Evolutionary conservation across 2,888 invertebrate genomes (phyloP), one percentile per base, ranked within the genome.

Genomic region (Apamea anceps): DNA sequence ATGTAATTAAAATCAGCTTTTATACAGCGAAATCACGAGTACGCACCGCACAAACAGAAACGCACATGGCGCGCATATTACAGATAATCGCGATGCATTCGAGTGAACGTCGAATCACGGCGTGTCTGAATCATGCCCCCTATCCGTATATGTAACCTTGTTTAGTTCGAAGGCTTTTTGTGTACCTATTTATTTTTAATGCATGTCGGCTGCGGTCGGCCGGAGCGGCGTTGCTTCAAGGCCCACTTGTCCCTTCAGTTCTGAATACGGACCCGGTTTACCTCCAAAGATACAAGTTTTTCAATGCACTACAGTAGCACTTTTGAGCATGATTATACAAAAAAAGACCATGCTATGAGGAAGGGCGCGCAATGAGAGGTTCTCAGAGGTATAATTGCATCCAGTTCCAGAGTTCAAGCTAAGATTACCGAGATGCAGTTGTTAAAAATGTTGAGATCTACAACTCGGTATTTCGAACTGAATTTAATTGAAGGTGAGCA

Each of bases 221-320:
- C 90, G 84, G 84, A 87, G 90, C 89, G 79, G 84, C 88, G 87
- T 92, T 89, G 87, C 90, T 91, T 94, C 95, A 96, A 95, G 95
- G 94, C 88, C 93, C 92, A 92, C 93, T 91, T 93, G 95, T 94
- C 93, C 94, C 94, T 95, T 95, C 93, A 91, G 91, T 91, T 94
- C 91, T 91, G 91, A 91, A 93, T 91, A 93, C 87, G 89, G 89
- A 93, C 93, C 95, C 92, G 86, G 95, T 95, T 96, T 89, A 91
- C 95, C 95, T 95, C 93, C 90, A 94, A 93, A 93, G 87, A 91
- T 91, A 92, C 94, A 91, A 91, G 93, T 92, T 92, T 91, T 90
- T 86, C 86, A 90, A 89, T 91, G 89, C 85, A 90, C 80, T 83
- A 86, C 88, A 87, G 89, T 89, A 84, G 89, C 90, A 83, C 85